phyloP scores from a whole-genome alignment of 2,888 invertebrate genomes.

The Mimumesa dahlbomi region DNA sequence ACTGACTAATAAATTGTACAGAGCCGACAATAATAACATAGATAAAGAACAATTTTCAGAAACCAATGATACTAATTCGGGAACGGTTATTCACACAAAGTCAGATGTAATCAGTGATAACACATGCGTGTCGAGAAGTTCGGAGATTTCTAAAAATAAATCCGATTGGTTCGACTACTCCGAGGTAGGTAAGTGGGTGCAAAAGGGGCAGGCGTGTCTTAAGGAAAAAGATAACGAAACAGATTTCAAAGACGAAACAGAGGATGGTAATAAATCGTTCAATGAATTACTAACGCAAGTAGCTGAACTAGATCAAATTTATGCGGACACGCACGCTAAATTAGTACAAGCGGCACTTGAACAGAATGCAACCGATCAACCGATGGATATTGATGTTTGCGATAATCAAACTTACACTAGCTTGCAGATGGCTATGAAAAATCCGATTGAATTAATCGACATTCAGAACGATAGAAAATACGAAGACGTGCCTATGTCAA shows the following conservation, averaged over 20 bases:
- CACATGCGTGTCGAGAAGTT: conserved; percentile 21
- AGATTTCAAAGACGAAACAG: conserved; percentile 57
- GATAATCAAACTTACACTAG: conserved; percentile 92
- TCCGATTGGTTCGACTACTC: conserved; percentile 74
- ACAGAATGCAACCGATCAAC: conserved; percentile 66
- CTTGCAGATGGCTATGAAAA: conserved; percentile 91
- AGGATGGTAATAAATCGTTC: conserved; percentile 81
- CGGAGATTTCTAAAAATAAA: conserved; percentile 49
- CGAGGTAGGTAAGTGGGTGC: conserved; percentile 75
- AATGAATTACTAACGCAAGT: conserved; percentile 89
- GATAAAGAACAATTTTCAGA: conserved; percentile 30
- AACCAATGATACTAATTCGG: conserved; percentile 35
- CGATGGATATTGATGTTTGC: conserved; percentile 85
- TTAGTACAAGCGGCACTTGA: conserved; percentile 75
- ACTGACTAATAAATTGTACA: conserved; percentile 35
- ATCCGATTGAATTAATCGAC: conserved; percentile 85
- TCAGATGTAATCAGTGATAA: conserved; percentile 20
- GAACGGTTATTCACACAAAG: conserved; percentile 34
- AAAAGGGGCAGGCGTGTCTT: conserved; percentile 60
- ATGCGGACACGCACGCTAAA: conserved; percentile 87
- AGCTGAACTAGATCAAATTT: conserved; percentile 90
- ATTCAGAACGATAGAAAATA: conserved; percentile 81
- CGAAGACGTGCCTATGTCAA: conserved; percentile 83
- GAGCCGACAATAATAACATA: conserved; percentile 11
- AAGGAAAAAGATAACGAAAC: conserved; percentile 55